Base-by-base conservation (phyloP, 2,113 vertebrate species). In the Channa maculata region DNA sequence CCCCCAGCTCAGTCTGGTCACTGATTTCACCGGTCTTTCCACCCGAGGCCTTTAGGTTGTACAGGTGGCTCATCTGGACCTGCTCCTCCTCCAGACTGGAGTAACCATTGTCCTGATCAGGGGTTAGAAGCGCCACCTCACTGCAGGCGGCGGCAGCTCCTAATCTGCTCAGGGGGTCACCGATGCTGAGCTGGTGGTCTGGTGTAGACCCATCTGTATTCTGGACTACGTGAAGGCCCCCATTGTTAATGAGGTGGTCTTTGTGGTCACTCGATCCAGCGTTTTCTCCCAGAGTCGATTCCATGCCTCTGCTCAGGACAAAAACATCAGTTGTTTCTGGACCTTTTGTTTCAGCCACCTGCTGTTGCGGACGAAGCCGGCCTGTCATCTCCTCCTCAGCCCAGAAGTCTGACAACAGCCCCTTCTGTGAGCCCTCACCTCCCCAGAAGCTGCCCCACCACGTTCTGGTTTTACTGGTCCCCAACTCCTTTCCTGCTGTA, bases 51-150 rank as follows among this genome's bases (percentile, higher is more conserved):
- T n/a, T 80, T 82, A 85, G 57, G 34, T 24, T 38, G 3, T 39
- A 49, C 51, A 77, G 84, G 24, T 73, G 82, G 49, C 51, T n/a
- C 57, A 54, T 59, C 3, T 77, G 72, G 49, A 9, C n/a, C 1
- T 94, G 95, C 5, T 96, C 96, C 86, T 98, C 96, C 81, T 98
- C 97, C 85, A 98, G 88, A 81, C 97, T 98, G 70, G 95, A 95
- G 67, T 98, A 98, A 8, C 97, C 97, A 64, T 95, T 88, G 70
- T 98, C 96, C 43, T 94, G 95, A 0, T 99, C 97, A 0, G 93
- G 93, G 5, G 90, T 92, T 49, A 95, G 91, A 57, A 91, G 76
- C 0, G 80, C 77, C 5, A 79, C 82, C 62, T 90, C 87, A 1
- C 79, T 85, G 41, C 82, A 71, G 8, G 77, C 63, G 36, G 86